Evolutionary conservation across 2,888 invertebrate species (phyloP).

Genomic region (Epirrhoe alternata): DNA sequence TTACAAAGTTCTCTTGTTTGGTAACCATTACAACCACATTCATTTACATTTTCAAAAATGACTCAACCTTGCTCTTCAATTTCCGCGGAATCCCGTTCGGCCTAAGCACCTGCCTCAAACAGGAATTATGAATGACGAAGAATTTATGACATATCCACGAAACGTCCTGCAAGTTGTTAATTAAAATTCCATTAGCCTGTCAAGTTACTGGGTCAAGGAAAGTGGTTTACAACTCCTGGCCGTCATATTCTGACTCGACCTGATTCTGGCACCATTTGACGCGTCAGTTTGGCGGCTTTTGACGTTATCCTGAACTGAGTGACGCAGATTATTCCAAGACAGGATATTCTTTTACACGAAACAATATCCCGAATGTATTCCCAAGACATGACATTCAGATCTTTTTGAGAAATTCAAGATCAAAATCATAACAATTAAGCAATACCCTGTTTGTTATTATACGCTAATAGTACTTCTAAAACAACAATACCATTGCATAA

Average conservation of each 20-base stretch:
- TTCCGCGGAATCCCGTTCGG: slow-evolving; percentile 24
- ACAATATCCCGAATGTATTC: too few relatives aligned
- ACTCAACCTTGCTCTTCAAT: slow-evolving; percentile 2
- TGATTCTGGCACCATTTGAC: slow-evolving; percentile 20
- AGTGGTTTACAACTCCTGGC: slow-evolving; percentile 34
- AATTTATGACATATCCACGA: slow-evolving; percentile 22
- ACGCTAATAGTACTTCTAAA: slow-evolving; percentile 9
- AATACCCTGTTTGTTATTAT: slow-evolving; percentile 1
- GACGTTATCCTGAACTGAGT: slow-evolving; percentile 19
- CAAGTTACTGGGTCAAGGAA: slow-evolving; percentile 41
- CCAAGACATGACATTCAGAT: too few relatives aligned
- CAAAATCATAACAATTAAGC: slow-evolving; percentile 1
- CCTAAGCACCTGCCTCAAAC: slow-evolving; percentile 24
- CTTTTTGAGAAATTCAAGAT: too few relatives aligned
- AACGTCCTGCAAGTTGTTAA: slow-evolving; percentile 16
- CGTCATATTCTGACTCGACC: slow-evolving; percentile 22
- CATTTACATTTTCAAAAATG: background rate
- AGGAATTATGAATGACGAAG: slow-evolving; percentile 20
- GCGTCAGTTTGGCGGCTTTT: slow-evolving; percentile 17
- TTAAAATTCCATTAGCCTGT: slow-evolving; percentile 40
- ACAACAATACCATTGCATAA: slow-evolving; percentile 39
- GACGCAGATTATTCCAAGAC: background rate
- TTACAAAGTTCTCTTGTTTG: background rate
- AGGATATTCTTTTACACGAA: background rate
- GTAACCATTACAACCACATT: background rate